Evolutionary conservation across 2,797 vertebrate genomes (phyloP).

Genomic region (Glossophaga mutica): DNA sequence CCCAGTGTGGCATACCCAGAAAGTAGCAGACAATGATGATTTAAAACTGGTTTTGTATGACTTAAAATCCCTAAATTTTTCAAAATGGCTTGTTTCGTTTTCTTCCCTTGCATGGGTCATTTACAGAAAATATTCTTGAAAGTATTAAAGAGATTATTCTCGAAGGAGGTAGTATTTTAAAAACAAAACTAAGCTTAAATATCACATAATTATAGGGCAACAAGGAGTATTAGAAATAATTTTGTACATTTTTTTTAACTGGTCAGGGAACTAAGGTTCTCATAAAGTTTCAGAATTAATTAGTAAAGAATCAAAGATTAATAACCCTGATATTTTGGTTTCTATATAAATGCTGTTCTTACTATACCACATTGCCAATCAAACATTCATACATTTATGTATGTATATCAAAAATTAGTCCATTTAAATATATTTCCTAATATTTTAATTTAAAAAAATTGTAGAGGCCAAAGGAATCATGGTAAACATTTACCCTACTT

Average conservation of each 20-base stretch:
- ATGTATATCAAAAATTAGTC: neutral
- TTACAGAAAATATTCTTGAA: neutral
- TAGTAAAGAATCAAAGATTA: neutral
- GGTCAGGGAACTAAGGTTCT: neutral
- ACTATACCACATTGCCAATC: neutral
- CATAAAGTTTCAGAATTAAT: neutral
- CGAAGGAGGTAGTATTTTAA: neutral
- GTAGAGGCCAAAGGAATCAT: neutral
- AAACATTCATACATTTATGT: neutral
- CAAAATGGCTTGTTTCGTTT: neutral
- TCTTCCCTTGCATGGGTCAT: neutral
- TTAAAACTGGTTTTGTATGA: neutral
- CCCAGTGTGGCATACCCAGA: neutral
- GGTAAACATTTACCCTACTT: neutral
- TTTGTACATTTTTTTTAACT: neutral
- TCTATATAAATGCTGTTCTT: neutral
- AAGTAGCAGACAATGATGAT: neutral
- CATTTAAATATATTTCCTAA: neutral
- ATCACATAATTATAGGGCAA: neutral
- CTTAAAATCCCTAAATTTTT: neutral
- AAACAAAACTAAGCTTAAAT: neutral
- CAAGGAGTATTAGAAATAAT: neutral
- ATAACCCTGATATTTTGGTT: neutral
- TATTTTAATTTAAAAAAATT: neutral
- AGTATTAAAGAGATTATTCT: neutral